These are phyloP conservation scores for Cydia pomonella DNA, from an alignment of 1,140 invertebrate species.

Conservation along the genomic window DNA sequence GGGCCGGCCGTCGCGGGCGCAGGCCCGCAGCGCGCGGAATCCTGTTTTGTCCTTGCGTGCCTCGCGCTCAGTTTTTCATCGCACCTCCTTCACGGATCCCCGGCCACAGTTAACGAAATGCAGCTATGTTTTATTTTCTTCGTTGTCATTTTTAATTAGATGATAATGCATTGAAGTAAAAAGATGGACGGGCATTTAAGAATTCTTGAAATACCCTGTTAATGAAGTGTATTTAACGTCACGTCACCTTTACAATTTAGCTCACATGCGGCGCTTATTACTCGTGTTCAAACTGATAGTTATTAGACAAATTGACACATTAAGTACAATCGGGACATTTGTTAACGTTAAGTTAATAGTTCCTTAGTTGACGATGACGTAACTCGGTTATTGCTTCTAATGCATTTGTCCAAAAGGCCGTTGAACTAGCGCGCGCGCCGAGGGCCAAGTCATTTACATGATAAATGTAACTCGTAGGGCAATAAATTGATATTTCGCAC, in stretches of 20 bases:
- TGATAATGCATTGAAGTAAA: not conserved
- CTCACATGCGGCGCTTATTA: not conserved
- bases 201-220: not conserved
- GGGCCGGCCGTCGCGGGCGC: slow-evolving; percentile 13
- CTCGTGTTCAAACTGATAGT: not conserved
- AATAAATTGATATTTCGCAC: slow-evolving; percentile 55
- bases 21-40: slow-evolving; percentile 39
- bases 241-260: not conserved
- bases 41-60: slow-evolving; percentile 45
- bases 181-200: not conserved
- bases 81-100: not conserved
- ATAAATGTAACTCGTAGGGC: slow-evolving; percentile 39
- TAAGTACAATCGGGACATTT: not conserved
- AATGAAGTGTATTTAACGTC: not conserved
- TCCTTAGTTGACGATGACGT: slow-evolving; percentile 17
- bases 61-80: slow-evolving; percentile 35
- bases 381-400: slow-evolving; percentile 25
- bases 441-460: slow-evolving; percentile 35
- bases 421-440: slow-evolving; percentile 28
- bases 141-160: not conserved
- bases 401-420: slow-evolving; percentile 28
- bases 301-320: slow-evolving; percentile 20
- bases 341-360: slow-evolving; percentile 28
- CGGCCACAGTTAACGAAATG: not conserved
- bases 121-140: not conserved